Base-by-base conservation (phyloP, 2,797 vertebrate species). In the Sciaenops ocellatus region DNA sequence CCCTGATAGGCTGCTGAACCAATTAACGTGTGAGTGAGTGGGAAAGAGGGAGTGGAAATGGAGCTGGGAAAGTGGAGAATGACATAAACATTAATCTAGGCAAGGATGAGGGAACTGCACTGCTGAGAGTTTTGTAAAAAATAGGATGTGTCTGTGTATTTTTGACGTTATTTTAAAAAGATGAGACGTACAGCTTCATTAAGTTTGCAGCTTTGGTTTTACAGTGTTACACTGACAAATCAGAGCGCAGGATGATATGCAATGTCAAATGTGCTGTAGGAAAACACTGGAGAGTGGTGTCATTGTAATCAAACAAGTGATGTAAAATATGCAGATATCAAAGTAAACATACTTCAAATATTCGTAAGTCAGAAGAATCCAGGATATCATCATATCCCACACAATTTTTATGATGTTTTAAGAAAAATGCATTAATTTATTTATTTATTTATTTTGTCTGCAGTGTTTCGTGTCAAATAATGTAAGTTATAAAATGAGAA, bases 81-180 rank as follows among this genome's bases (percentile, higher is more conserved):
- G 50, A 70, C 73, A 76, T 73, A 57, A 83, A 54, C 60, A 77
- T 66, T 59, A 44, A 67, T 80, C 66, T 57, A 46, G 48, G 69
- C 57, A 59, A 52, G 60, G 70, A 48, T 42, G 48, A 77, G 9
- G 26, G 61, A 78, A 62, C 28, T 55, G 57, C 68, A 70, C 30
- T 3, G 3, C 63, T 34, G 28, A 47, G 41, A n/a, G 15, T 50
- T 66, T 64, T 71, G 44, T 52, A 41, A 67, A 41, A 67, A 73
- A 47, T 65, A 68, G 26, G 38, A 73, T 28, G 16, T 55, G 26
- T 15, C 47, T 26, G 22, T 65, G 15, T 47, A 11, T 56, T 70
- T 74, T 22, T 59, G 16, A 69, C 1, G 13, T 69, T 57, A 8
- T 60, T 60, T 5, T 57, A 38, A 55, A 69, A 64, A 22, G 52